phyloP scores from a whole-genome alignment of 2,888 invertebrate genomes.

The Acleris sparsana region DNA sequence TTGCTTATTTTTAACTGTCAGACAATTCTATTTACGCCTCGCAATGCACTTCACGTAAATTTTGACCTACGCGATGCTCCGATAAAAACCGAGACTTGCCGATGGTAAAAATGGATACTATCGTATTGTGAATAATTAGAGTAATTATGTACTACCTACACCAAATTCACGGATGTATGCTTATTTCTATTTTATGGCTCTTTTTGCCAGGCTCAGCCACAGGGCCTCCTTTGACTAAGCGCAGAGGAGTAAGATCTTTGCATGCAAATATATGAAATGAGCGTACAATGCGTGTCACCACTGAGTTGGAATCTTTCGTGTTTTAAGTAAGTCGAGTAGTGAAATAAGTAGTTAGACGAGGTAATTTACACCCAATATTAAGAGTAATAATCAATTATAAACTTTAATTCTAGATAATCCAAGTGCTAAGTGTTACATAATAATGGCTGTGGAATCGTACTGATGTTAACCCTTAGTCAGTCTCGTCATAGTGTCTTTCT shows the following conservation, averaged over 20 bases:
- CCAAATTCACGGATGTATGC: slow-evolving; percentile 19
- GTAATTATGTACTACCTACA: slow-evolving; percentile 26
- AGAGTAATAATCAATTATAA: slow-evolving; percentile 56
- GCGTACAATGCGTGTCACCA: slow-evolving; percentile 16
- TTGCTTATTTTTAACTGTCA: too few relatives aligned
- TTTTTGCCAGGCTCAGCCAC: not conserved
- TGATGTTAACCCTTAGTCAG: slow-evolving; percentile 74
- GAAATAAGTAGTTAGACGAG: slow-evolving; percentile 48
- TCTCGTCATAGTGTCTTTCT: slow-evolving; percentile 54
- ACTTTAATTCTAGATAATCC: slow-evolving; percentile 63
- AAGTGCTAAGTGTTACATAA: slow-evolving; percentile 77
- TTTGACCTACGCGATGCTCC: too few relatives aligned
- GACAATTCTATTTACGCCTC: too few relatives aligned
- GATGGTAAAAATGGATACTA: not conserved
- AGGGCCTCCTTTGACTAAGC: not conserved
- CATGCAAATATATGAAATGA: slow-evolving; percentile 11
- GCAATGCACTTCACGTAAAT: too few relatives aligned
- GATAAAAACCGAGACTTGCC: too few relatives aligned
- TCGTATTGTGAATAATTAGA: not conserved
- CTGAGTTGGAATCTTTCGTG: slow-evolving; percentile 38
- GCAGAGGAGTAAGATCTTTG: slow-evolving; percentile 10
- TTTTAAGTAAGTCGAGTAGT: slow-evolving; percentile 46
- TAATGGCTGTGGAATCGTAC: slow-evolving; percentile 82
- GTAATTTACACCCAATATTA: slow-evolving; percentile 52
- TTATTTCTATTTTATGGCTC: slow-evolving; percentile 15